phyloP scores from a whole-genome alignment of 2,797 vertebrate genomes.

The Huso huso region DNA sequence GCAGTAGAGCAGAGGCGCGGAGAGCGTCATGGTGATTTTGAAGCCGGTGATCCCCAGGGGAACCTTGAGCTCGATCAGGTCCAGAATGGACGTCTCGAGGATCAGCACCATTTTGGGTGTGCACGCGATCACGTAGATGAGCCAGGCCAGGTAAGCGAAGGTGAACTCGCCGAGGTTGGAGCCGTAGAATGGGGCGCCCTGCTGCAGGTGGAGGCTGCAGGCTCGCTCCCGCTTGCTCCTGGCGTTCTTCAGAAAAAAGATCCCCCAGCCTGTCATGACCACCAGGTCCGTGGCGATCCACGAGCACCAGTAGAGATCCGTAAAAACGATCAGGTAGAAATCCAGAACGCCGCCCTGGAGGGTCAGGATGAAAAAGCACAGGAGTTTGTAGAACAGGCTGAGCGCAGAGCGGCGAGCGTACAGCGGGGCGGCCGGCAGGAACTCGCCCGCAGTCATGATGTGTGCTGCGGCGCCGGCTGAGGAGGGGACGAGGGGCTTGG shows the following conservation, averaged over 20 bases:
- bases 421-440: slow-evolving; percentile 50
- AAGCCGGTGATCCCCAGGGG: slow-evolving; percentile 84
- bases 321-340: slow-evolving; percentile 88
- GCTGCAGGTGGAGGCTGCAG: slow-evolving; percentile 56
- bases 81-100: slow-evolving; percentile 87
- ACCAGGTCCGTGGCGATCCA: slow-evolving; percentile 93
- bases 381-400: slow-evolving; percentile 67
- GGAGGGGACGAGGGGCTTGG: slow-evolving; percentile 64
- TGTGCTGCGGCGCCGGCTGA: slow-evolving; percentile 38
- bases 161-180: slow-evolving; percentile 74
- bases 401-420: slow-evolving; percentile 49
- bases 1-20: slow-evolving; percentile 83
- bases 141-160: slow-evolving; percentile 92
- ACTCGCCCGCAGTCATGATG: slow-evolving; percentile 70
- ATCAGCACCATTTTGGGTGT: slow-evolving; percentile 87
- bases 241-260: slow-evolving; percentile 87
- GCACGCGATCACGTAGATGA: slow-evolving; percentile 91
- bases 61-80: slow-evolving; percentile 76
- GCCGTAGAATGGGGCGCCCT: slow-evolving; percentile 48
- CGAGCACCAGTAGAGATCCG: slow-evolving; percentile 90
- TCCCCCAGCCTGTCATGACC: slow-evolving; percentile 81
- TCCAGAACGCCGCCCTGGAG: slow-evolving; percentile 82
- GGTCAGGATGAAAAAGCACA: slow-evolving; percentile 77
- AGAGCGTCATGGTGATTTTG: slow-evolving; percentile 77
- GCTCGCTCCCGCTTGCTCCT: slow-evolving; percentile 66